These are phyloP conservation scores for Masticophis lateralis DNA, from an alignment of 2,797 vertebrate species.

Conservation along the genomic window DNA sequence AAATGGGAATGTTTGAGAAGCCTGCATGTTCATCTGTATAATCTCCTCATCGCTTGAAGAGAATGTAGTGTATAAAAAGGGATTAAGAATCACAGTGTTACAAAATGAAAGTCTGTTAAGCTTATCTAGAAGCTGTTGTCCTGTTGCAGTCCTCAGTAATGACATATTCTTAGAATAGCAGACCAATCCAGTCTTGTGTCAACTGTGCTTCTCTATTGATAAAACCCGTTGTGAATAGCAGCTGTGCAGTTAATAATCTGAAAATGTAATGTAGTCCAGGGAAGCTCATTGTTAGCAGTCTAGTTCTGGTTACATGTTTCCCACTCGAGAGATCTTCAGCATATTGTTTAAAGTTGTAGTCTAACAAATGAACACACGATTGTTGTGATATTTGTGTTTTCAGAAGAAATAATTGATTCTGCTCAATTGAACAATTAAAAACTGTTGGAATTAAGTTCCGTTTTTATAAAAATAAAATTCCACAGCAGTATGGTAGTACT, in stretches of 20 bases:
- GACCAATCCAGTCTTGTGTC: neutral
- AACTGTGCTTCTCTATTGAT: neutral
- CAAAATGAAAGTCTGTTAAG: neutral
- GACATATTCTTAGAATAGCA: neutral
- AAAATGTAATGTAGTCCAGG: neutral
- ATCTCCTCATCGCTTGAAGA: neutral
- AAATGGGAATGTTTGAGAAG: neutral
- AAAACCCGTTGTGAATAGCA: neutral
- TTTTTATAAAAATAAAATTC: neutral
- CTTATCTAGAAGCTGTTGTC: neutral
- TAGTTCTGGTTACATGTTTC: neutral
- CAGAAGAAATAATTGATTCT: neutral
- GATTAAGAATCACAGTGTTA: neutral
- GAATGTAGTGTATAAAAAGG: neutral
- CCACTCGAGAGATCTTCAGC: neutral
- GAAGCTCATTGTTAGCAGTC: neutral
- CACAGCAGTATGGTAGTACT: neutral
- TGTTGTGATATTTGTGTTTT: neutral
- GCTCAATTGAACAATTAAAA: neutral
- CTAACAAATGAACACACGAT: neutral
- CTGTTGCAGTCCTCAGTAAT: neutral
- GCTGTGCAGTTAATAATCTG: neutral
- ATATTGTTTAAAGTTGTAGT: neutral
- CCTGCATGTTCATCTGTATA: neutral
- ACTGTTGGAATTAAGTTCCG: neutral